Evolutionary conservation across 1,140 invertebrate species (phyloP).

Genomic region (Magallana ariakensis): DNA sequence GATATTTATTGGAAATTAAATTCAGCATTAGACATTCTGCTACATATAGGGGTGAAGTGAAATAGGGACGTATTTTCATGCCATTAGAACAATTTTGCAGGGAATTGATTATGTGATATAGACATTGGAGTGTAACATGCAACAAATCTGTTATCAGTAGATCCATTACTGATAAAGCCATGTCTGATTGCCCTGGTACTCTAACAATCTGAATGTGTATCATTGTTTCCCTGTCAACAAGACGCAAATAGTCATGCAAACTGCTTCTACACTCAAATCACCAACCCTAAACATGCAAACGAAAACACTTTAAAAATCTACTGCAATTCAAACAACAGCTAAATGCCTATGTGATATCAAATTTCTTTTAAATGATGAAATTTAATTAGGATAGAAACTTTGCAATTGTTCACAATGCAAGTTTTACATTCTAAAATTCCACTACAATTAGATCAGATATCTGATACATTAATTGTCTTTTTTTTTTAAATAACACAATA

Average conservation of each 20-base stretch:
- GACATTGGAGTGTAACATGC: constrained; percentile 1
- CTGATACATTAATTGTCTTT: too few relatives aligned
- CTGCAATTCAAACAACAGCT: too few relatives aligned
- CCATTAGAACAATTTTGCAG: background rate
- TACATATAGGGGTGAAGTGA: background rate
- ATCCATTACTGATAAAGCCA: background rate
- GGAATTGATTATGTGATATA: background rate
- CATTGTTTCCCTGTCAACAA: background rate
- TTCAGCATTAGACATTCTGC: constrained; percentile 27
- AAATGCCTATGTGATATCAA: too few relatives aligned
- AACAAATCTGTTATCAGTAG: background rate
- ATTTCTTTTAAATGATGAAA: too few relatives aligned
- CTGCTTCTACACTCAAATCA: background rate
- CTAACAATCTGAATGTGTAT: background rate
- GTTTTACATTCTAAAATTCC: too few relatives aligned
- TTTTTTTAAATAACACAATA: too few relatives aligned
- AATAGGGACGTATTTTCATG: background rate
- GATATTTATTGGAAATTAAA: background rate
- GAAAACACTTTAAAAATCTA: background rate
- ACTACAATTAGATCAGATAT: too few relatives aligned
- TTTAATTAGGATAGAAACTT: too few relatives aligned
- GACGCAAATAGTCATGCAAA: constrained; percentile 1
- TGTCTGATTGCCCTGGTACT: background rate
- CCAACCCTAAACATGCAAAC: background rate
- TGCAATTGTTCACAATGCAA: too few relatives aligned